These are phyloP conservation scores for Synodontis membranacea DNA, from an alignment of 2,113 vertebrate genomes.

Conservation along the genomic window DNA sequence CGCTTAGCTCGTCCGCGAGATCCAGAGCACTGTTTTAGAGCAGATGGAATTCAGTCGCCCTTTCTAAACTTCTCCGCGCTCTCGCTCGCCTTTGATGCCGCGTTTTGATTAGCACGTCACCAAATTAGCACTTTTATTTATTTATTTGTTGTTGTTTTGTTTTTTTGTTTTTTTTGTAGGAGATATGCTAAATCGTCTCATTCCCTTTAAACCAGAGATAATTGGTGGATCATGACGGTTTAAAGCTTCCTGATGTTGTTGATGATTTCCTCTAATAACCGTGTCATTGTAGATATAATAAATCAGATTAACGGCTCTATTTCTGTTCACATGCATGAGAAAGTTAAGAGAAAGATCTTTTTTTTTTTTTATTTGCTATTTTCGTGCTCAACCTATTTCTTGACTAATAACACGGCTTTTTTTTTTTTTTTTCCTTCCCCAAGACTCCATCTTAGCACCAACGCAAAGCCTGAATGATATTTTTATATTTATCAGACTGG, in stretches of 20 bases:
- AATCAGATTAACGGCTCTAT: not conserved
- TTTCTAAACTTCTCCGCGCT: constrained; percentile 5
- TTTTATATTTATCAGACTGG: not conserved
- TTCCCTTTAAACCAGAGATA: constrained; percentile 5
- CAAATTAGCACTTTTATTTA: not conserved
- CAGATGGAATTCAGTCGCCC: constrained; percentile 41
- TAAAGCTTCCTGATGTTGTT: not conserved
- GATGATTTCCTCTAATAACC: constrained; percentile 1
- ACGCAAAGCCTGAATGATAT: not conserved
- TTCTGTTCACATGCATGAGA: too few species aligned
- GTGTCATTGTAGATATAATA: not conserved
- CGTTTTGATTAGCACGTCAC: not conserved
- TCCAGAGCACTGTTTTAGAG: constrained; percentile 37
- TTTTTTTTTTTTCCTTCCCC: too few species aligned
- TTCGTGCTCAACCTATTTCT: not conserved
- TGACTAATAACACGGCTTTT: not conserved
- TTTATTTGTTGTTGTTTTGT: not conserved
- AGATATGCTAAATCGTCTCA: not conserved
- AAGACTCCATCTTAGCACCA: not conserved
- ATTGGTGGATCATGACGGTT: not conserved
- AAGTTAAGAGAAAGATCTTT: not conserved
- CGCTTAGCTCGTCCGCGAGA: constrained; percentile 40
- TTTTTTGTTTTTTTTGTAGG: not conserved
- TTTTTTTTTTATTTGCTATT: not conserved
- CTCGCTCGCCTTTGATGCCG: constrained; percentile 29